These are phyloP conservation scores for Cichladusa arquata DNA, from an alignment of 2,113 vertebrate genomes.

Conservation along the genomic window DNA sequence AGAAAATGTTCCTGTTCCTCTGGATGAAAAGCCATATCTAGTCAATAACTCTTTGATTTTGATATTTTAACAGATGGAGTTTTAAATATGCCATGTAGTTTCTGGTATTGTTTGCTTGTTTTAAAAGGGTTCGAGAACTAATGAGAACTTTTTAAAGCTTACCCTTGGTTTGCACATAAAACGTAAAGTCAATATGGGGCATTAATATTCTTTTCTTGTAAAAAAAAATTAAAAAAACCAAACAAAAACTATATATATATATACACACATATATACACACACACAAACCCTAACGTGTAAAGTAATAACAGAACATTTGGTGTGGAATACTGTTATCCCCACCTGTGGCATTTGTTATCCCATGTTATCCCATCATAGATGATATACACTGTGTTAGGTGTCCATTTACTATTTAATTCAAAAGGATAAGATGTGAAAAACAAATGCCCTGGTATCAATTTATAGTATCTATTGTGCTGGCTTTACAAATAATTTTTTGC, in stretches of 20 bases:
- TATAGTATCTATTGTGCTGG: constrained; percentile 85
- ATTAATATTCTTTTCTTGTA: constrained; percentile 88
- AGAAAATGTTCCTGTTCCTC: constrained; percentile 85
- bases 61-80: constrained; percentile 85
- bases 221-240: constrained; percentile 66
- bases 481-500: constrained; percentile 85
- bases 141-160: constrained; percentile 87
- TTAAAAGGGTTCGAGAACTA: constrained; percentile 82
- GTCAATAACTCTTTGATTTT: constrained; percentile 88
- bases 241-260: constrained; percentile 32
- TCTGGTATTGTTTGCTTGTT: constrained; percentile 81
- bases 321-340: constrained; percentile 73
- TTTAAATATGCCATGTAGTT: constrained; percentile 85
- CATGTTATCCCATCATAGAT: constrained; percentile 63
- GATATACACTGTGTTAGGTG: constrained; percentile 70
- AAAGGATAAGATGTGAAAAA: constrained; percentile 76
- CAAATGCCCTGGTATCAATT: constrained; percentile 81
- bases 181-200: constrained; percentile 89
- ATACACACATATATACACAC: constrained; percentile 10
- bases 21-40: constrained; percentile 99
- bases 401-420: constrained; percentile 80
- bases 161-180: constrained; percentile 93
- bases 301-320: constrained; percentile 75
- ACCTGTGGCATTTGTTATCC: constrained; percentile 66
- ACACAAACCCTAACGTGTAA: constrained; percentile 72